Evolutionary conservation across 2,113 vertebrate genomes (phyloP), one percentile per base, ranked within the genome.

Genomic region (Cavia porcellus): DNA sequence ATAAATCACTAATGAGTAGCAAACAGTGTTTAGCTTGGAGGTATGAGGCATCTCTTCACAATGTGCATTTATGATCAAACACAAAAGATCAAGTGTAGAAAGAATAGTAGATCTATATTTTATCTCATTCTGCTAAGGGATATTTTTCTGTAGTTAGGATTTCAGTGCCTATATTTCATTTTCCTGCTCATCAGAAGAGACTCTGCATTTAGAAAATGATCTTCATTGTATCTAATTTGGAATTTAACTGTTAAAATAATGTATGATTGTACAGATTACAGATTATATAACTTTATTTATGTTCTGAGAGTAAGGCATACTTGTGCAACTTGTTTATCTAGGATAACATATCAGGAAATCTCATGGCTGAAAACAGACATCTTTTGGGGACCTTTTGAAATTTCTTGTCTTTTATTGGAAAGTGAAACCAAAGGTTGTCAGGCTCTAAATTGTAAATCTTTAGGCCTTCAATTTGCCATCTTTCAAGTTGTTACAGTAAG

Each of bases 1-100:
- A 99, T 99, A 99, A 99, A 99, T 99, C 99, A 98, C 99, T 99
- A 99, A 99, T 99, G 99, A 99, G 99, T 99, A 99, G 99, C 99
- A 99, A 99, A 99, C 99, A 99, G 98, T 99, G 98, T 98, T 99
- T 98, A 99, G 98, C 99, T 99, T 99, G 99, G 99, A 99, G 99
- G 99, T 99, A 99, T 98, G 98, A 99, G 98, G 98, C 98, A 98
- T 98, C 98, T 98, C 98, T 98, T 98, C 98, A 98, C 99, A 99
- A 99, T 98, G 98, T 99, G 99, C 98, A 99, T 99, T 98, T 99
- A 98, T 98, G 99, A 99, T 99, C 98, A 99, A 98, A 98, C 98
- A 98, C 98, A 98, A 98, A 98, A 98, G 98, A 99, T 98, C 98
- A 98, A 98, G 97, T 98, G 92, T 81, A 97, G 86, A 98, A 97